Conservation (phyloP, 2,113 vertebrate species). For the Felis catus region DNA sequence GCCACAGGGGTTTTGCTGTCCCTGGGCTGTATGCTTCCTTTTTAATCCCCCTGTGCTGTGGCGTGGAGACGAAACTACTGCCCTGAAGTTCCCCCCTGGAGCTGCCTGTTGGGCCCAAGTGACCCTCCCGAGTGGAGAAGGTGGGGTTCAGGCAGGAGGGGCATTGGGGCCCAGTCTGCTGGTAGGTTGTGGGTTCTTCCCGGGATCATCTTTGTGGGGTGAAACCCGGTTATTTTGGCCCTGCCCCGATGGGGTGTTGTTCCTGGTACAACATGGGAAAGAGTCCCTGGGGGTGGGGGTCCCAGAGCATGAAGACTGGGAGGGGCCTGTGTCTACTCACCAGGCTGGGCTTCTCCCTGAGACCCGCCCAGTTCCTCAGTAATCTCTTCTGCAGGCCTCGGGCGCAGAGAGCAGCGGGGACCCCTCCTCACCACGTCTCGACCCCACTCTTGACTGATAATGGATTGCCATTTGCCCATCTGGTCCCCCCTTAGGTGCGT, state of each 20-base stretch:
- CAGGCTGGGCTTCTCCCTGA: not conserved
- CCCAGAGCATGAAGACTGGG: not conserved
- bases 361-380: not conserved
- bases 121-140: not conserved
- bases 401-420: not conserved
- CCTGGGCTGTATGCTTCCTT: not conserved
- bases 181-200: rapidly evolving
- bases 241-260: not conserved
- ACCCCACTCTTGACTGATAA: not conserved
- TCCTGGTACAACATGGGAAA: too few relatives aligned
- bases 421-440: rapidly evolving
- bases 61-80: not conserved
- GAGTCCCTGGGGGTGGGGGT: not conserved
- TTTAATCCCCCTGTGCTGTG: rapidly evolving
- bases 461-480: rapidly evolving
- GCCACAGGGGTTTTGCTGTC: not conserved
- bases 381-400: too few relatives aligned
- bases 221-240: not conserved
- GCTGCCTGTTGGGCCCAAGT: not conserved
- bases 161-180: rapidly evolving
- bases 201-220: not conserved
- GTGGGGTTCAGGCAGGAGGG: not conserved
- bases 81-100: not conserved
- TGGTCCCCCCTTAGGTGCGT: rapidly evolving
- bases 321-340: not conserved